Evolutionary conservation across 1,140 invertebrate genomes (phyloP).

Genomic region (Drosophila lacteicornis): DNA sequence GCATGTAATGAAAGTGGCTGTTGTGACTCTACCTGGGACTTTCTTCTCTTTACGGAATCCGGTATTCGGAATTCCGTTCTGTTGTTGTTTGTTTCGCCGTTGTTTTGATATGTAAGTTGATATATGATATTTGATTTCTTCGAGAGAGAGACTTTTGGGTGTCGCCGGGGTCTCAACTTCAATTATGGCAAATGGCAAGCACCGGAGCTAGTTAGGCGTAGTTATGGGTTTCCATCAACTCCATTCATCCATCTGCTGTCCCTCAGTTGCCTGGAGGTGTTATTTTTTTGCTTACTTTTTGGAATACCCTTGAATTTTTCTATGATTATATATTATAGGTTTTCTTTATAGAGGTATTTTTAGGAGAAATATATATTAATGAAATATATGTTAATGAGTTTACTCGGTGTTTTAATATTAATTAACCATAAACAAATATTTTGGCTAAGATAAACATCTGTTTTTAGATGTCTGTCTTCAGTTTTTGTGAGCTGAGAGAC

Average conservation of each 20-base stretch:
- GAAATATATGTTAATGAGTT: too few relatives aligned
- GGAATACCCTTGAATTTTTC: background rate
- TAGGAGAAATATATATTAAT: too few relatives aligned
- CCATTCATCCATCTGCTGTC: constrained; percentile 3
- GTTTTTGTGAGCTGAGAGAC: too few relatives aligned
- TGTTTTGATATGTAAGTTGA: constrained; percentile 82
- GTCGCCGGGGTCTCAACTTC: constrained; percentile 55
- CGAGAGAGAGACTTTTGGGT: constrained; percentile 43
- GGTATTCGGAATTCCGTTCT: constrained; percentile 5
- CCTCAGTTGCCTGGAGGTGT: too few relatives aligned
- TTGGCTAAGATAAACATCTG: too few relatives aligned
- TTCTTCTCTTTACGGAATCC: constrained; percentile 4
- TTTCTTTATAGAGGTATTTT: too few relatives aligned
- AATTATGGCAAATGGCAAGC: constrained; percentile 57
- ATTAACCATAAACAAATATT: too few relatives aligned
- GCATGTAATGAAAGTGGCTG: constrained; percentile 61
- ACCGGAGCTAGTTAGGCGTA: constrained; percentile 28
- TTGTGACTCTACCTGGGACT: constrained; percentile 52
- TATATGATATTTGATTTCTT: constrained; percentile 82
- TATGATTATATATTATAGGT: too few relatives aligned
- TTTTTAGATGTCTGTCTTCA: too few relatives aligned
- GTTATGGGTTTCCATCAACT: constrained; percentile 9
- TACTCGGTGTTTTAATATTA: too few relatives aligned
- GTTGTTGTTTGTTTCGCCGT: constrained; percentile 70
- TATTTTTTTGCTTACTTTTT: background rate